phyloP scores from a whole-genome alignment of 2,113 vertebrate genomes.

The Protomyctophum bolini region DNA sequence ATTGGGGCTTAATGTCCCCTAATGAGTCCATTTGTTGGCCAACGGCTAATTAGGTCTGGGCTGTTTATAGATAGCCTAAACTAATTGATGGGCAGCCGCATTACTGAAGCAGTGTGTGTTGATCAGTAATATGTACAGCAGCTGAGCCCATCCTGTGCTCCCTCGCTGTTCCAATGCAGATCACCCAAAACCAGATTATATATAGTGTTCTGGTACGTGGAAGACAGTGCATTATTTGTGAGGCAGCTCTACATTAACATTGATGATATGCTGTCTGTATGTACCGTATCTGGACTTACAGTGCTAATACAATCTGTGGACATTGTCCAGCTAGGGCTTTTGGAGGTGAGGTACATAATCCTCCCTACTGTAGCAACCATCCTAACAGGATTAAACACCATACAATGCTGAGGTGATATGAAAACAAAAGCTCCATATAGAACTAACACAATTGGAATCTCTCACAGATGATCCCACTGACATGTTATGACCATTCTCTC shows the following conservation, averaged over 20 bases:
- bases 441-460: constrained; percentile 44
- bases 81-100: constrained; percentile 65
- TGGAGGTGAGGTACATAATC: background rate
- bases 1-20: constrained; percentile 75
- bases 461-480: constrained; percentile 47
- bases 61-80: constrained; percentile 70
- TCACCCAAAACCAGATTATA: constrained; percentile 52
- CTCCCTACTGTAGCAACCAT: background rate
- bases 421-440: constrained; percentile 39
- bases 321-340: constrained; percentile 7
- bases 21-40: constrained; percentile 73
- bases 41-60: constrained; percentile 64
- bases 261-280: constrained; percentile 61
- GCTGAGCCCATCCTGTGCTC: constrained; percentile 38
- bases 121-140: constrained; percentile 39
- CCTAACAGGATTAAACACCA: constrained; percentile 35
- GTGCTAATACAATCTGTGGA: constrained; percentile 52
- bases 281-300: constrained; percentile 36
- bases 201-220: constrained; percentile 57
- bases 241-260: constrained; percentile 61
- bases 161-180: constrained; percentile 17
- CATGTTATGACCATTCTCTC: constrained; percentile 39
- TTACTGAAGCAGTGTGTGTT: constrained; percentile 51
- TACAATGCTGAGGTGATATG: constrained; percentile 1
- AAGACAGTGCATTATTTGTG: constrained; percentile 61